These are phyloP conservation scores for Cirrhinus molitorella DNA, from an alignment of 2,797 vertebrate genomes.

Conservation along the genomic window DNA sequence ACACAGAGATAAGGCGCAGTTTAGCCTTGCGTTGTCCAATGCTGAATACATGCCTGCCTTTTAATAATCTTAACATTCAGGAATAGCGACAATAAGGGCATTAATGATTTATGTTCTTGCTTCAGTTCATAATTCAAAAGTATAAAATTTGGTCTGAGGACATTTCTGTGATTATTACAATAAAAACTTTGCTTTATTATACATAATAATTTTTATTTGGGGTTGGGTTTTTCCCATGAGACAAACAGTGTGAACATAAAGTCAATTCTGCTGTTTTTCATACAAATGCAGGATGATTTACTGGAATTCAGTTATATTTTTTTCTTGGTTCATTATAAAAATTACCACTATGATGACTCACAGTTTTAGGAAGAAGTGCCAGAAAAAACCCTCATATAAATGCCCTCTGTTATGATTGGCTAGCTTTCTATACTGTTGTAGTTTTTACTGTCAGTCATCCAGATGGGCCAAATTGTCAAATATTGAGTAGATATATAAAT, in stretches of 20 bases:
- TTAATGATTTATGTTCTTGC: background rate
- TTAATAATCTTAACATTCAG: background rate
- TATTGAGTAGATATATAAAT: background rate
- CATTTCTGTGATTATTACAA: background rate
- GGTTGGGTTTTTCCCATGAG: background rate
- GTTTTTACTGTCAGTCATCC: background rate
- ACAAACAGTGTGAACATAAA: background rate
- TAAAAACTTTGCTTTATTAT: background rate
- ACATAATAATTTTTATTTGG: background rate
- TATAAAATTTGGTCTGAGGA: background rate
- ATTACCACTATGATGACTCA: background rate
- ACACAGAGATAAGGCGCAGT: background rate
- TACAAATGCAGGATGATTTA: background rate
- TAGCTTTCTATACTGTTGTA: background rate
- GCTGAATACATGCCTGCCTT: background rate
- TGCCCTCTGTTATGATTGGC: background rate
- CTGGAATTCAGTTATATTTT: background rate
- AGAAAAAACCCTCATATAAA: background rate
- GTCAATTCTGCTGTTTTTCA: background rate
- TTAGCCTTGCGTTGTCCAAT: background rate
- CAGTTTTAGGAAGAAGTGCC: background rate
- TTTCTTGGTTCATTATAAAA: background rate
- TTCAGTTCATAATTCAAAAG: background rate
- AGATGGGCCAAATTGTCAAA: background rate
- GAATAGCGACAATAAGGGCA: background rate